These are phyloP conservation scores for Calliopsis andreniformis DNA, from an alignment of 1,140 invertebrate species.

Conservation along the genomic window DNA sequence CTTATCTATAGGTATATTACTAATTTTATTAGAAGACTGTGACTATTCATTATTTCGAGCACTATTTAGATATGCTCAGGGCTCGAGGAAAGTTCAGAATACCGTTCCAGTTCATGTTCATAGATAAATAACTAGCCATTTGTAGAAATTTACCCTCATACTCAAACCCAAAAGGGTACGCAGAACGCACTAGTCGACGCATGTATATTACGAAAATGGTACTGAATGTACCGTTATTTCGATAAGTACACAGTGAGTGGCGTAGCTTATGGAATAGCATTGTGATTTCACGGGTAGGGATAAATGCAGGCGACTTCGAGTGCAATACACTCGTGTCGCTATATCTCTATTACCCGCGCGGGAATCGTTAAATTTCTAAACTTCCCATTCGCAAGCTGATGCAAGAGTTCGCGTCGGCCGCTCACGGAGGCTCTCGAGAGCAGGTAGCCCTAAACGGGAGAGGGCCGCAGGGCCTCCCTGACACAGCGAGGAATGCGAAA, in stretches of 20 bases:
- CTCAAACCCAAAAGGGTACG: not conserved
- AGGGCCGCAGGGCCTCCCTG: conserved; percentile 31
- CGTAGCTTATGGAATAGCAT: conserved; percentile 1
- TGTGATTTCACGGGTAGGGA: conserved; percentile 19
- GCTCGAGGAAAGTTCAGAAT: too few relatives aligned
- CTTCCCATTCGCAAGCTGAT: conserved; percentile 17
- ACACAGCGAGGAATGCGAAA: conserved; percentile 63
- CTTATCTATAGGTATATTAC: too few relatives aligned
- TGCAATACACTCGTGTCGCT: conserved; percentile 25
- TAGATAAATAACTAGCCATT: too few relatives aligned
- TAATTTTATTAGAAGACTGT: too few relatives aligned
- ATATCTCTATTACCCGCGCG: conserved; percentile 10
- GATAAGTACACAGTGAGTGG: conserved; percentile 7
- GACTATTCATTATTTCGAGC: too few relatives aligned
- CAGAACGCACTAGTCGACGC: too few relatives aligned
- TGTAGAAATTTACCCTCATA: not conserved
- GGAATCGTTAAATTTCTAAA: conserved; percentile 11
- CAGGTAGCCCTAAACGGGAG: conserved; percentile 55
- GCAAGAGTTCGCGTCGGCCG: conserved; percentile 18
- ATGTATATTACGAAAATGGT: not conserved
- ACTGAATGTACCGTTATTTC: conserved; percentile 26
- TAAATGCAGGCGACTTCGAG: not conserved
- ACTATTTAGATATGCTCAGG: too few relatives aligned
- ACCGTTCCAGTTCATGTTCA: too few relatives aligned
- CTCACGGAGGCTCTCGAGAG: not conserved